Conservation (phyloP, 1,140 invertebrate genomes). For the Drosophila ananassae region DNA sequence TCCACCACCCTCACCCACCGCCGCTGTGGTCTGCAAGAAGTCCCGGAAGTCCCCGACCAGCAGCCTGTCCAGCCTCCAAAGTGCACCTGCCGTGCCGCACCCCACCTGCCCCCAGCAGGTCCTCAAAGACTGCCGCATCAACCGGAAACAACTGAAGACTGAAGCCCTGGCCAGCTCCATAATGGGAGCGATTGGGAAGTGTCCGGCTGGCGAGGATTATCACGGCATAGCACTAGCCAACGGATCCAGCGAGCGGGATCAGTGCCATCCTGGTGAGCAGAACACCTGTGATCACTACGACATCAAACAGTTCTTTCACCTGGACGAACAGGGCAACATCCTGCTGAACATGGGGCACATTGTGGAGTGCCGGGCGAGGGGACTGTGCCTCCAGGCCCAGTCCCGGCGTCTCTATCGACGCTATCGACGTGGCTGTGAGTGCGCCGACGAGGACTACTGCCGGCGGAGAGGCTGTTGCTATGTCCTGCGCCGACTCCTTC, state of each 20-base stretch:
- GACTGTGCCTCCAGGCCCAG: slow-evolving; percentile 57
- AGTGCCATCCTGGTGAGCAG: slow-evolving; percentile 66
- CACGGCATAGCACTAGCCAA: slow-evolving; percentile 5
- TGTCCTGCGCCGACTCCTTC: slow-evolving; percentile 37
- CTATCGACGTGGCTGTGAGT: slow-evolving; percentile 68
- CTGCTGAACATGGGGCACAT: slow-evolving; percentile 77
- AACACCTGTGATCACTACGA: slow-evolving; percentile 81
- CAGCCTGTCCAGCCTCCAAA: slow-evolving; percentile 34
- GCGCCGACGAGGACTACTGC: slow-evolving; percentile 58
- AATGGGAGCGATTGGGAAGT: slow-evolving; percentile 80
- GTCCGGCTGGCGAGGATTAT: slow-evolving; percentile 49
- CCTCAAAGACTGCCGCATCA: slow-evolving; percentile 76
- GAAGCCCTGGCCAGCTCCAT: slow-evolving; percentile 78
- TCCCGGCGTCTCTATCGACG: slow-evolving; percentile 69
- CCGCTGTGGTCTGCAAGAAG: slow-evolving; percentile 45
- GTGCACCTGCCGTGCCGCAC: not conserved
- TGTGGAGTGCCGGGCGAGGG: slow-evolving; percentile 66
- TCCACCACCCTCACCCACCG: not conserved
- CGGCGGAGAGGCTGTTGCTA: slow-evolving; percentile 48
- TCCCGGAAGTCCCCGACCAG: slow-evolving; percentile 44
- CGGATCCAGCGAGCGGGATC: slow-evolving; percentile 21
- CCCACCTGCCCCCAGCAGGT: slow-evolving; percentile 68
- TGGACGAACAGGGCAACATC: slow-evolving; percentile 83
- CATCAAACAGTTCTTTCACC: slow-evolving; percentile 81
- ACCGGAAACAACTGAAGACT: slow-evolving; percentile 81